phyloP scores from a whole-genome alignment of 2,797 vertebrate species.

The Cygnus olor region DNA sequence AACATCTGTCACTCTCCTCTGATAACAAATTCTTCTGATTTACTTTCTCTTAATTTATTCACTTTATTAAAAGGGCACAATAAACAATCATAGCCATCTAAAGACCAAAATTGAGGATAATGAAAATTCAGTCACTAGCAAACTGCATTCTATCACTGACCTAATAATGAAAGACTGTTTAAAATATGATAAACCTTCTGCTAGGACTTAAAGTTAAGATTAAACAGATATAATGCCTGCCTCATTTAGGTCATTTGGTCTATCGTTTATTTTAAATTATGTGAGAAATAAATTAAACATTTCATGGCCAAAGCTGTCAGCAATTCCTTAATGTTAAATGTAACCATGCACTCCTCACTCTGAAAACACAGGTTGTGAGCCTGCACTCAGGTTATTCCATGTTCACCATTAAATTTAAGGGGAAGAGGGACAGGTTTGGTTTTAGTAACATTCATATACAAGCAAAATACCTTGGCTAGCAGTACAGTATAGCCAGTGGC shows the following conservation, averaged over 20 bases:
- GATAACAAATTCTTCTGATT: not conserved
- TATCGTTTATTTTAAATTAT: not conserved
- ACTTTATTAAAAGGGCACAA: conserved; percentile 1
- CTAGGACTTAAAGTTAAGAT: conserved; percentile 19
- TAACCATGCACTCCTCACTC: not conserved
- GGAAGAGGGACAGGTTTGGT: not conserved
- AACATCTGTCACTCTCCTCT: not conserved
- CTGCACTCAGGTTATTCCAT: not conserved
- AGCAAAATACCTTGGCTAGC: not conserved
- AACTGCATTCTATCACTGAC: conserved; percentile 3
- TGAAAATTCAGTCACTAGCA: conserved; percentile 6
- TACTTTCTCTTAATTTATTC: not conserved
- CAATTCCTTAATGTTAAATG: not conserved
- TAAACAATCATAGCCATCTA: not conserved
- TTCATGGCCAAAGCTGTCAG: not conserved
- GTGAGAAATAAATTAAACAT: conserved; percentile 16
- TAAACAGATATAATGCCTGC: conserved; percentile 13
- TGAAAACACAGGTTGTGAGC: not conserved
- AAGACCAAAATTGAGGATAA: not conserved
- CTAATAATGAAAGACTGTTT: conserved; percentile 21
- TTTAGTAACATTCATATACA: not conserved
- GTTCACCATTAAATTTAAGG: not conserved
- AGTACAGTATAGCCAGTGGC: not conserved
- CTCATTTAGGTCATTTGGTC: conserved; percentile 5
- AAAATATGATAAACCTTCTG: conserved; percentile 26